Evolutionary conservation across 1,140 invertebrate species (phyloP).

Genomic region (Drosophila pandora): DNA sequence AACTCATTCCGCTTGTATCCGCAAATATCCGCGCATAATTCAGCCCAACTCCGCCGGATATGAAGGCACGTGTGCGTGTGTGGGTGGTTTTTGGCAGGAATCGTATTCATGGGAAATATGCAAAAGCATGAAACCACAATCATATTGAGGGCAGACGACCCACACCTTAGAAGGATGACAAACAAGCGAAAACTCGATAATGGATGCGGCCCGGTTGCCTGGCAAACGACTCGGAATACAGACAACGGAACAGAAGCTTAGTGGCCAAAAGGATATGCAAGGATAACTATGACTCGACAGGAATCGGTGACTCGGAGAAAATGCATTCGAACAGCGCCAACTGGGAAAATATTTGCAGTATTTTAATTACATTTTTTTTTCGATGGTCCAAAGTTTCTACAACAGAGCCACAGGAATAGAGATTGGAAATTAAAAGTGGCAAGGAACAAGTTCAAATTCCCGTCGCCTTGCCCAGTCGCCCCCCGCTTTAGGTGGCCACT

Average conservation of each 20-base stretch:
- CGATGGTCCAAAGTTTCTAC: slow-evolving; percentile 24
- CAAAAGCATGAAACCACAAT: slow-evolving; percentile 61
- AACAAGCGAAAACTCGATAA: slow-evolving; percentile 55
- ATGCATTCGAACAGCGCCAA: slow-evolving; percentile 32
- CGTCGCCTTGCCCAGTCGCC: slow-evolving; percentile 14
- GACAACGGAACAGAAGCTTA: slow-evolving; percentile 34
- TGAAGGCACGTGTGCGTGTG: background rate
- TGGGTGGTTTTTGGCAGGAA: slow-evolving; percentile 19
- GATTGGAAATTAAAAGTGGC: slow-evolving; percentile 46
- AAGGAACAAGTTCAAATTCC: slow-evolving; percentile 59
- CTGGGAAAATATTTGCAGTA: slow-evolving; percentile 46
- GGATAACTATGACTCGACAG: slow-evolving; percentile 1
- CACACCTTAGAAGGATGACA: slow-evolving; percentile 60
- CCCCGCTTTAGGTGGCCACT: slow-evolving; percentile 42
- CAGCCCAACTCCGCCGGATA: slow-evolving; percentile 8
- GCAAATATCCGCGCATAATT: slow-evolving; percentile 53
- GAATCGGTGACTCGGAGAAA: slow-evolving; percentile 23
- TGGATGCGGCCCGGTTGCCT: slow-evolving; percentile 47
- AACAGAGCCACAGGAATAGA: slow-evolving; percentile 17
- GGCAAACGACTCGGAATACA: slow-evolving; percentile 42
- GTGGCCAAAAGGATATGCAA: slow-evolving; percentile 13
- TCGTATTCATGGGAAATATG: slow-evolving; percentile 61
- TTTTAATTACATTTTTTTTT: slow-evolving; percentile 50
- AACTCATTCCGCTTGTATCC: slow-evolving; percentile 48
- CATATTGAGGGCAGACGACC: slow-evolving; percentile 43